These are phyloP conservation scores for Stomatorhinus ivindoensis DNA, from an alignment of 2,113 vertebrate genomes.

Conservation along the genomic window DNA sequence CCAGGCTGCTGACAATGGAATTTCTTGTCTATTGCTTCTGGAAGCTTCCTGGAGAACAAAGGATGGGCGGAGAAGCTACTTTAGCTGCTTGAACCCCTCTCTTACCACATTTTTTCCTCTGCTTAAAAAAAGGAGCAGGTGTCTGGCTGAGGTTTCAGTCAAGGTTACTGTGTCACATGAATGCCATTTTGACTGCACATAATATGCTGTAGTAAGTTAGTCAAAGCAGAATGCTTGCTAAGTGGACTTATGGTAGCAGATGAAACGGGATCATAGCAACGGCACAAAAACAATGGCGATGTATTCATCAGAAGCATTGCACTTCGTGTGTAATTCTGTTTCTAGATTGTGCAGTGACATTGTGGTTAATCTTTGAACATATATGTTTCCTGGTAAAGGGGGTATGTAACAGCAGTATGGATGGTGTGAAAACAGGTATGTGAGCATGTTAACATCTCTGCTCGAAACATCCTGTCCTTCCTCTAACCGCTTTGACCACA, in stretches of 20 bases:
- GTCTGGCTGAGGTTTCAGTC: background rate
- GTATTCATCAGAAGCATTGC: background rate
- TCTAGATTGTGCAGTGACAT: background rate
- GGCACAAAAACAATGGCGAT: background rate
- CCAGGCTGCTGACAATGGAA: constrained; percentile 37
- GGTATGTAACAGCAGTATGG: background rate
- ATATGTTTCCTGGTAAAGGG: constrained; percentile 1
- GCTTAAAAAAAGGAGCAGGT: background rate
- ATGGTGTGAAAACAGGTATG: constrained; percentile 11
- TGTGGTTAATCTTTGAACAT: constrained; percentile 11
- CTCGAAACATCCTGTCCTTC: background rate
- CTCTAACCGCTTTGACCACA: constrained; percentile 12
- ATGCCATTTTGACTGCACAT: background rate
- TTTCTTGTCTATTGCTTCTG: constrained; percentile 13
- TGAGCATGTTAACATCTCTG: background rate
- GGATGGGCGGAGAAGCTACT: background rate
- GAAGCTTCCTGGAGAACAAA: constrained; percentile 20
- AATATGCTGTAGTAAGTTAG: background rate
- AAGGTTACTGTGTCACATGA: background rate
- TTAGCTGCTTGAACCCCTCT: background rate
- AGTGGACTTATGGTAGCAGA: background rate
- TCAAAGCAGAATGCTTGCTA: background rate
- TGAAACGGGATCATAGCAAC: background rate
- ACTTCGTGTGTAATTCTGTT: background rate
- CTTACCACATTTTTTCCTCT: background rate